These are phyloP conservation scores for Pedetes capensis DNA, from an alignment of 2,113 vertebrate genomes.

Conservation along the genomic window DNA sequence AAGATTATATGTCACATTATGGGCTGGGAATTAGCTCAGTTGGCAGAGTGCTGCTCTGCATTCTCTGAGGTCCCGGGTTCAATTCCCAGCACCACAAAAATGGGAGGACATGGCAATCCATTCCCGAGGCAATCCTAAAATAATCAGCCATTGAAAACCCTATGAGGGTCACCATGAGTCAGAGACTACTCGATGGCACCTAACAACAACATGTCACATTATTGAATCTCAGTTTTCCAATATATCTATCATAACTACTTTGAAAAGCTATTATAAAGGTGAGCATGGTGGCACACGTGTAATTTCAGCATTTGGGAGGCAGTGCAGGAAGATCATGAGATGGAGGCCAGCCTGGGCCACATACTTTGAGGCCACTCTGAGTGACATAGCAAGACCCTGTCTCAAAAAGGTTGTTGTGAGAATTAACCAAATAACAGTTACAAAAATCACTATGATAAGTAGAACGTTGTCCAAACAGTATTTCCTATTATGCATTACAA, in stretches of 20 bases:
- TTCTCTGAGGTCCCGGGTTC: too few species aligned
- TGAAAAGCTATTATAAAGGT: background rate
- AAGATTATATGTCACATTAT: background rate
- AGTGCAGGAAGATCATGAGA: background rate
- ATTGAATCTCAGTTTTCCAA: background rate
- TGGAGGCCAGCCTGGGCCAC: background rate
- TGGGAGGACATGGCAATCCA: too few species aligned
- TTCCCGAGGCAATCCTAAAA: too few species aligned
- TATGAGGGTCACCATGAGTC: too few species aligned
- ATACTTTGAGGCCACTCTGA: background rate
- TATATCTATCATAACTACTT: background rate
- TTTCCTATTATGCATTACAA: background rate
- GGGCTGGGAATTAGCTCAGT: too few species aligned
- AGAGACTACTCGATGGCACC: too few species aligned
- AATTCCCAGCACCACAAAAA: too few species aligned
- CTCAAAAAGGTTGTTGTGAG: background rate
- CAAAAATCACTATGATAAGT: background rate
- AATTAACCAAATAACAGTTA: background rate
- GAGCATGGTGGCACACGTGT: background rate
- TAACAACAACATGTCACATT: too few species aligned
- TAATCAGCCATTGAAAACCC: too few species aligned
- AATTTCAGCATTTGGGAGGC: background rate
- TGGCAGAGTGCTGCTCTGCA: too few species aligned
- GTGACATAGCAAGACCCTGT: too few species aligned
- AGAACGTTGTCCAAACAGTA: background rate